These are phyloP conservation scores for Ptychobarbus kaznakovi DNA, from an alignment of 2,797 vertebrate species.

Conservation along the genomic window DNA sequence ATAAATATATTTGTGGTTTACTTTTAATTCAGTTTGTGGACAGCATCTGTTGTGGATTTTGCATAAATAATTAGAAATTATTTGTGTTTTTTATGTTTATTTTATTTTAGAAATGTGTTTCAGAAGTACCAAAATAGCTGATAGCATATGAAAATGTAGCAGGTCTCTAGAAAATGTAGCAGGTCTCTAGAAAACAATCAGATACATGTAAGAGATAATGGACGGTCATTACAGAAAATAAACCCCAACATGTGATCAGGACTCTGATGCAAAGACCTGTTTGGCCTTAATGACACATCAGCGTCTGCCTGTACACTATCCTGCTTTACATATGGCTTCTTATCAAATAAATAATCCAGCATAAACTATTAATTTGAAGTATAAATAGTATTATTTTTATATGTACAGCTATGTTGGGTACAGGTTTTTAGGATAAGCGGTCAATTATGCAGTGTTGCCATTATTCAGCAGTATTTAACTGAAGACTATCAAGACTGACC, in stretches of 20 bases:
- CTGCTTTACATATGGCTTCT: background rate
- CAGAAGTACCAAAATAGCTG: background rate
- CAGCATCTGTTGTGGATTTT: background rate
- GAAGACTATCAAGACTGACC: background rate
- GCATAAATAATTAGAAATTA: background rate
- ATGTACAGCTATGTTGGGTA: background rate
- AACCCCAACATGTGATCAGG: background rate
- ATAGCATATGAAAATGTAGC: background rate
- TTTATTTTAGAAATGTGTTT: too few relatives aligned
- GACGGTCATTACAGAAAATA: background rate
- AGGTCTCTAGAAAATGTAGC: too few relatives aligned
- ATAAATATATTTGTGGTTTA: background rate
- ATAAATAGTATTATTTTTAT: background rate
- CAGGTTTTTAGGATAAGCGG: background rate
- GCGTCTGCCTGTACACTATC: background rate
- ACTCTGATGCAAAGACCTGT: background rate
- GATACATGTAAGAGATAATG: background rate
- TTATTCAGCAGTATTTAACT: background rate
- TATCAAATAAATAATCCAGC: background rate
- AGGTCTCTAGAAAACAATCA: background rate
- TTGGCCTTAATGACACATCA: background rate
- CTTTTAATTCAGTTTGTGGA: background rate
- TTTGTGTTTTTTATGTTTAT: background rate
- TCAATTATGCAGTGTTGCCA: background rate
- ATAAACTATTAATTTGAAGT: background rate